Evolutionary conservation across 2,797 vertebrate species (phyloP).

Genomic region (Orientallactaga sibirica): DNA sequence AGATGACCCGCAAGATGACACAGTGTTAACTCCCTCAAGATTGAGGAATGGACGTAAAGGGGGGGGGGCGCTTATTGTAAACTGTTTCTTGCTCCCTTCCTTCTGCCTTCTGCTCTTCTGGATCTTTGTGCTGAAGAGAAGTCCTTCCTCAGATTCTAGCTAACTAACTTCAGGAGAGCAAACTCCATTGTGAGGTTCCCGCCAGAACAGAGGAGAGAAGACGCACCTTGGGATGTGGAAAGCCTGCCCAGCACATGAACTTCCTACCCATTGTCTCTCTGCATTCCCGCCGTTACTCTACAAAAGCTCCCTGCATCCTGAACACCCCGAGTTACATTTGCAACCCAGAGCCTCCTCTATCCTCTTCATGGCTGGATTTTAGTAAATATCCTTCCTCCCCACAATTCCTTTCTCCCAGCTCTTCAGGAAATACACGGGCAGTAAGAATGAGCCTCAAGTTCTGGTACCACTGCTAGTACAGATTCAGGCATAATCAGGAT

Average conservation of each 20-base stretch:
- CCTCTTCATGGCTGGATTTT: background rate
- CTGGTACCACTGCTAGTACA: background rate
- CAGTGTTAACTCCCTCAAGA: background rate
- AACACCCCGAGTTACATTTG: background rate
- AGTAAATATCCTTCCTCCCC: background rate
- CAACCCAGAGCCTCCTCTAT: background rate
- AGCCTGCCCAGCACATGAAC: background rate
- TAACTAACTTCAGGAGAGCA: background rate
- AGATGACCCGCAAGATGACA: background rate
- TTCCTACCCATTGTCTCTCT: slow-evolving; percentile 1
- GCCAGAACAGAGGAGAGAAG: background rate
- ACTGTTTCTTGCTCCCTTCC: background rate
- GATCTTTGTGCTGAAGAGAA: background rate
- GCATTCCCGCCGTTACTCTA: background rate
- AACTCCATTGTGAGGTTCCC: background rate
- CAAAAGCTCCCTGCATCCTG: background rate
- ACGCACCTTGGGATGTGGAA: background rate
- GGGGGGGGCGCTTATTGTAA: background rate
- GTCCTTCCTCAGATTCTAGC: background rate
- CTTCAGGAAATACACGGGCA: background rate
- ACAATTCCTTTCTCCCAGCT: background rate
- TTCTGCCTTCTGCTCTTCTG: background rate
- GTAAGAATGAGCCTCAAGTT: background rate
- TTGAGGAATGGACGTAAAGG: background rate
- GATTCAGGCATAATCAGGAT: slow-evolving; percentile 1